These are phyloP conservation scores for Xestia ashworthii DNA, from an alignment of 2,888 invertebrate species.

Conservation along the genomic window DNA sequence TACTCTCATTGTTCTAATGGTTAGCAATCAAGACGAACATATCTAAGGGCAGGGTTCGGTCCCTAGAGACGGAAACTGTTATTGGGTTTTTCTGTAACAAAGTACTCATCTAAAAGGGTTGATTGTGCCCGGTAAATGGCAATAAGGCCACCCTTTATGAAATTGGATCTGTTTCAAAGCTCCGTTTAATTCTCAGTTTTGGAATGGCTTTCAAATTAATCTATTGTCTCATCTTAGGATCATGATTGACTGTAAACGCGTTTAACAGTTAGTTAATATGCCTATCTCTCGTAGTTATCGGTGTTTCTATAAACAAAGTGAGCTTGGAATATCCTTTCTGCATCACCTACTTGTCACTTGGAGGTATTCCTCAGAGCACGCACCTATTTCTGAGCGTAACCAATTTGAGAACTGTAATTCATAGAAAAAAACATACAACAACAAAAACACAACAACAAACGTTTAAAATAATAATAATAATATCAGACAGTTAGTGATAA, in stretches of 20 bases:
- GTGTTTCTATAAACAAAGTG: too few species aligned
- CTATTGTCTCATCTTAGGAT: neutral
- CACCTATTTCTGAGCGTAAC: too few species aligned
- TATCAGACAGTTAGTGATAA: too few species aligned
- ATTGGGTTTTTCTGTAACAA: conserved; percentile 51
- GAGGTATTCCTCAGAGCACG: too few species aligned
- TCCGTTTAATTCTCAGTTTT: conserved; percentile 17
- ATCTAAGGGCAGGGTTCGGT: conserved; percentile 10
- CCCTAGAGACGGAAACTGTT: conserved; percentile 32
- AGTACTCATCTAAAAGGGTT: conserved; percentile 50
- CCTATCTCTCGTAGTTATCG: too few species aligned
- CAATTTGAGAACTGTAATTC: too few species aligned
- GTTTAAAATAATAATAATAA: too few species aligned
- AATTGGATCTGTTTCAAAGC: conserved; percentile 19
- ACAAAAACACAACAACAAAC: too few species aligned
- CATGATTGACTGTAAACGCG: neutral
- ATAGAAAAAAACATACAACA: too few species aligned
- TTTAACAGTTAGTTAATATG: too few species aligned
- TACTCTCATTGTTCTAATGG: conserved; percentile 32
- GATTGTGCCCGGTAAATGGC: conserved; percentile 18
- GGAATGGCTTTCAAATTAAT: neutral
- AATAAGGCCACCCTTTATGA: conserved; percentile 17
- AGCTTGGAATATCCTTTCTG: too few species aligned
- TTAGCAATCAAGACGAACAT: conserved; percentile 40
- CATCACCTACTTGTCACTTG: too few species aligned